These are phyloP conservation scores for Lytechinus pictus DNA, from an alignment of 35 echinoderm and acorn worm genomes.

Conservation along the genomic window DNA sequence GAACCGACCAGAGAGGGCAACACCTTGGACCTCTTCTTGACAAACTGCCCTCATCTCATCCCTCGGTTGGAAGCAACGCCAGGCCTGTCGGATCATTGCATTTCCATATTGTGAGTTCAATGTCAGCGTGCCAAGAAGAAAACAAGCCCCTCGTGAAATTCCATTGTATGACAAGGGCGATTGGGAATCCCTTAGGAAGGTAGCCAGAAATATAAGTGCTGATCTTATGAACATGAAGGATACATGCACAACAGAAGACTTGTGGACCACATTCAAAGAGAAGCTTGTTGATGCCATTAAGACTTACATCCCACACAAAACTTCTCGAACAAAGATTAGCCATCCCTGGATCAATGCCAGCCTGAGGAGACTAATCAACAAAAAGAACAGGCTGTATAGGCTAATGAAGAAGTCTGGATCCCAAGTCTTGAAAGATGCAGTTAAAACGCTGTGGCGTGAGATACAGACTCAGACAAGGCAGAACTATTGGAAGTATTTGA, in stretches of 20 bases:
- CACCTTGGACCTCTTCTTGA: slow-evolving; percentile 34
- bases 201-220: background rate
- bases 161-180: slow-evolving; percentile 1
- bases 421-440: too few relatives aligned
- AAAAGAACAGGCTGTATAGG: too few relatives aligned
- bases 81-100: slow-evolving; percentile 50
- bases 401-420: too few relatives aligned
- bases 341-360: too few relatives aligned
- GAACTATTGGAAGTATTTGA: too few relatives aligned
- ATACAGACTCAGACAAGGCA: too few relatives aligned
- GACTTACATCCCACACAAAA: too few relatives aligned
- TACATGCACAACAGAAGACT: background rate
- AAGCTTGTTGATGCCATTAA: background rate
- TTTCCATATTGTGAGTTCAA: slow-evolving; percentile 17
- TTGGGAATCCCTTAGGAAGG: background rate
- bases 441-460: too few relatives aligned
- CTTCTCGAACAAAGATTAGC: too few relatives aligned
- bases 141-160: slow-evolving; percentile 25
- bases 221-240: background rate
- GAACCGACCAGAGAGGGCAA: slow-evolving; percentile 22
- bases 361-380: too few relatives aligned
- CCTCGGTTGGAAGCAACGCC: background rate
- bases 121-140: background rate
- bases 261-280: slow-evolving; percentile 31
- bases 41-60: slow-evolving; percentile 28